A percentile compares a stretch with the other conserved stretches of the same genome.
Conservation (phyloP, 2,797 vertebrate genomes). For the Poeciliopsis turneri region DNA sequence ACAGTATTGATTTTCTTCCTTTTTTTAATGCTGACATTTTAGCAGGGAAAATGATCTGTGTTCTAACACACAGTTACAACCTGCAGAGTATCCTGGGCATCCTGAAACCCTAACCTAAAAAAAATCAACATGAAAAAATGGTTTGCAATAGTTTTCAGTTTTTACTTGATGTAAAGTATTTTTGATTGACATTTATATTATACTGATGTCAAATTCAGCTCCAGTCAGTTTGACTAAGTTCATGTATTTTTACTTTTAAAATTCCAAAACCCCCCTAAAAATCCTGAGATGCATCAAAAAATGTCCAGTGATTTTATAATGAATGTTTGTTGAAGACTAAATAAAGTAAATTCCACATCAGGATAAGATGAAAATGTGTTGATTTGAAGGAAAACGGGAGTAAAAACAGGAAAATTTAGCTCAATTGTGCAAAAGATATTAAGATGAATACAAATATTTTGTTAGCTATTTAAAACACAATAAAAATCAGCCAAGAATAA, state of each 20-base stretch:
- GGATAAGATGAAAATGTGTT: background rate
- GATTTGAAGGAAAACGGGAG: background rate
- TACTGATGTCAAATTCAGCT: background rate
- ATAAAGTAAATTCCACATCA: background rate
- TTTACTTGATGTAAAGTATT: background rate
- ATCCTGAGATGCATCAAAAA: background rate
- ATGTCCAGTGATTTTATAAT: background rate
- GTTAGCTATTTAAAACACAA: background rate
- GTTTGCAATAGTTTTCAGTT: background rate
- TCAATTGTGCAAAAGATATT: background rate
- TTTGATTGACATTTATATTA: background rate
- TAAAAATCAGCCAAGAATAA: background rate
- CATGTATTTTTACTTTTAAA: background rate
- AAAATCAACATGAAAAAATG: background rate
- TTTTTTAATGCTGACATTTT: slow-evolving; percentile 60
- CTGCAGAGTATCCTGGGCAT: slow-evolving; percentile 18
- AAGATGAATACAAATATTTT: background rate
- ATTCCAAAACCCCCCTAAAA: background rate
- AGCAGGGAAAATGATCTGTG: slow-evolving; percentile 44
- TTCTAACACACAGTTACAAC: slow-evolving; percentile 58
- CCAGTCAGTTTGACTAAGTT: background rate
- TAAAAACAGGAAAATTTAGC: background rate
- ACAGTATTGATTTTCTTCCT: slow-evolving; percentile 57
- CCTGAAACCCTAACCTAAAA: background rate
- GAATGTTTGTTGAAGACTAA: background rate